Evolutionary conservation across 53 echinoderm and acorn worm species (phyloP), one percentile per base, ranked within the genome.

Genomic region (Stichopus horrens): DNA sequence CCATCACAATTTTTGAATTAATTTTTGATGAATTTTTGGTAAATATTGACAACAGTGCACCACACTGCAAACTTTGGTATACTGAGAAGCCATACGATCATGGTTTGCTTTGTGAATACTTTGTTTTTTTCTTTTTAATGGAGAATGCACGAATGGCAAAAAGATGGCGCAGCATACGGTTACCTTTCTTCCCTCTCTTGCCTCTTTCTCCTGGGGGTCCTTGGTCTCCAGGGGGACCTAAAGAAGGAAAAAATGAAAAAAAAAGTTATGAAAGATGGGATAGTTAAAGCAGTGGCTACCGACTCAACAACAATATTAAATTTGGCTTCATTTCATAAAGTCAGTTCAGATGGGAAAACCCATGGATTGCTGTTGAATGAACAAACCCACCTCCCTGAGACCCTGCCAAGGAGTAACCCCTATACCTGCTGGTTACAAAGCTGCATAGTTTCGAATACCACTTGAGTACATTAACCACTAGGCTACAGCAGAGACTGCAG

Each of bases 161-260:
- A 57, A 81, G 81, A 81, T 55, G 81, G 81, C 81, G 81, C 81
- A 18, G 81, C 57, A 56, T 56, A 81, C 67, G 77, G 54, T 11
- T 65, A 77, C 90, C 90, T 55, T 67, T 53, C 23, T 74, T 58
- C 51, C 91, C 91, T 16, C 19, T 53, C n/a, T 87, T 87, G 74
- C 91, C 91, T 59, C 87, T 87, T 23, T 74, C 87, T 73, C 91
- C 91, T 5, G 73, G 74, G 16, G 59, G 19, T 55, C 91, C 91
- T 1, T 80, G 74, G 8, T 58, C 67, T 56, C 91, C 91, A 19
- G 87, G 87, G 7, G 88, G 23, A 73, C 91, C 91, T 81, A 22
- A 18, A 57, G 58, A 11, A 81, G 56, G 57, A 81, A 81, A 81
- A 19, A 20, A 16, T 6, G 20, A 56, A 16, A 81, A 13, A 51